These are phyloP conservation scores for Wasmannia auropunctata DNA, from an alignment of 1,140 invertebrate genomes.

Conservation along the genomic window DNA sequence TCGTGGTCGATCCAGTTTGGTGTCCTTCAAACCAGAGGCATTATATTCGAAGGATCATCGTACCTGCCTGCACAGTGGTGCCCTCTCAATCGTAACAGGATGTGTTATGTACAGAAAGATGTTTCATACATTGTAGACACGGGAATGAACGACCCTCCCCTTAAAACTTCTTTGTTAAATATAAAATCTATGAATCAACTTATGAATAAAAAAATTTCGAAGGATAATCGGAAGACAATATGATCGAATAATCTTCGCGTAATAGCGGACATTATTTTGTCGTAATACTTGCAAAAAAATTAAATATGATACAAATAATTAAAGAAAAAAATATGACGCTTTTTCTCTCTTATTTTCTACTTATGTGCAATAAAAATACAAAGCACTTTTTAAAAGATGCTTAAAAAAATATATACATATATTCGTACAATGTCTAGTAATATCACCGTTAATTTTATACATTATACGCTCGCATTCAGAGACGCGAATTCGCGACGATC, in stretches of 20 bases:
- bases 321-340: too few relatives aligned
- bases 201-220: background rate
- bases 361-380: background rate
- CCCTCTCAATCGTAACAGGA: slow-evolving; percentile 53
- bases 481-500: background rate
- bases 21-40: slow-evolving; percentile 13
- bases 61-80: slow-evolving; percentile 61
- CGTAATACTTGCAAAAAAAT: background rate
- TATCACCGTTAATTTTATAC: background rate
- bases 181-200: background rate
- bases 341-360: background rate
- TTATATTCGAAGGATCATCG: slow-evolving; percentile 21
- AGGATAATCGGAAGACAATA: background rate
- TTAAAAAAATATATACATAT: too few relatives aligned
- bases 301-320: background rate
- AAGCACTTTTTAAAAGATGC: too few relatives aligned
- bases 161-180: background rate
- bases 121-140: background rate
- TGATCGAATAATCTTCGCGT: background rate
- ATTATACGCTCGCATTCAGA: background rate
- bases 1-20: slow-evolving; percentile 30
- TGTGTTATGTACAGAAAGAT: background rate
- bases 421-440: background rate
- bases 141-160: background rate
- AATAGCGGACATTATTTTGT: too few relatives aligned